Conservation (phyloP, 2,797 vertebrate species). For the Peromyscus nudipes region DNA sequence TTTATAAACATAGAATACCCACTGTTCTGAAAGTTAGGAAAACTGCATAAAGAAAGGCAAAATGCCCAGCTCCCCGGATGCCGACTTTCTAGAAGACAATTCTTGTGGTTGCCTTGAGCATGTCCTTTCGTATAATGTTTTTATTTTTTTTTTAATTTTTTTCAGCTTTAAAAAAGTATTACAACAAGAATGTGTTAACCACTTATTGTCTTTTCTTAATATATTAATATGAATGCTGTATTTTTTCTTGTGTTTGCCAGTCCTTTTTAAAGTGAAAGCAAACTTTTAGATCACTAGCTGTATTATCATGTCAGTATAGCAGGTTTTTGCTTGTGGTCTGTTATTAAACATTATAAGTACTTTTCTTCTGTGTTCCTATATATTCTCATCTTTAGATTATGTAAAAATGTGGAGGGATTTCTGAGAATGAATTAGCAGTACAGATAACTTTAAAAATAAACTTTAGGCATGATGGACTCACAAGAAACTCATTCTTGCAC, state of each 20-base stretch:
- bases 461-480: slow-evolving; percentile 32
- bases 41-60: not conserved
- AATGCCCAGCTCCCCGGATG: not conserved
- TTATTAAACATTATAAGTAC: slow-evolving; percentile 45
- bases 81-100: not conserved
- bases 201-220: slow-evolving; percentile 43
- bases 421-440: slow-evolving; percentile 46
- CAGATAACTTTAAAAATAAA: slow-evolving; percentile 65
- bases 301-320: not conserved
- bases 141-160: not conserved
- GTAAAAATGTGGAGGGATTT: slow-evolving; percentile 3
- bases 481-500: not conserved
- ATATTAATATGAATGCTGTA: slow-evolving; percentile 9
- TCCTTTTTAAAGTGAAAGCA: slow-evolving; percentile 37
- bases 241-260: slow-evolving; percentile 19
- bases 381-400: slow-evolving; percentile 52
- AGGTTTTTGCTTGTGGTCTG: slow-evolving; percentile 20
- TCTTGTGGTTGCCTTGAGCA: not conserved
- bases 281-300: slow-evolving; percentile 43
- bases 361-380: slow-evolving; percentile 10
- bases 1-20: not conserved
- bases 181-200: slow-evolving; percentile 14
- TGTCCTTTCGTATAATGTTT: slow-evolving; percentile 33
- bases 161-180: not conserved
- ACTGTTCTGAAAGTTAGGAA: not conserved